A percentile compares a stretch with the other conserved stretches of the same genome.
phyloP scores from a whole-genome alignment of 1,140 invertebrate species.

The Dermatophagoides farinae region DNA sequence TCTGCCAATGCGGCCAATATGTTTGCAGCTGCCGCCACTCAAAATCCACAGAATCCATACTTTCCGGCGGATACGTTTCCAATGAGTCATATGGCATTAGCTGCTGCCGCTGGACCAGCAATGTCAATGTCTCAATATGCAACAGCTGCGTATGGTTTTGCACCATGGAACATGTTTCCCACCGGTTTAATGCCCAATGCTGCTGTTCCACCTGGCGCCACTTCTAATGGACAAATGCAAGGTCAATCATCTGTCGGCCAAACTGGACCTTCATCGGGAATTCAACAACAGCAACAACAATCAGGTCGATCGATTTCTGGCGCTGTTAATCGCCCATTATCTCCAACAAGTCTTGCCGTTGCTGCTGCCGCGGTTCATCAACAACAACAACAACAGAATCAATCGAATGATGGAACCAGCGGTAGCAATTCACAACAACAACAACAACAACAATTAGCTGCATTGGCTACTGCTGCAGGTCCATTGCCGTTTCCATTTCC shows the following conservation, averaged over 20 bases:
- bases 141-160: constrained; percentile 24
- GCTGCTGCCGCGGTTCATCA: background rate
- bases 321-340: background rate
- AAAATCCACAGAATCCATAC: constrained; percentile 12
- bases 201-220: background rate
- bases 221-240: constrained; percentile 33
- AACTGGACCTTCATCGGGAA: constrained; percentile 34
- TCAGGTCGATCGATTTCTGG: background rate
- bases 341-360: background rate
- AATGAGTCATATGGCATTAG: constrained; percentile 13
- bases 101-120: constrained; percentile 20
- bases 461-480: constrained; percentile 27
- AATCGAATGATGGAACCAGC: background rate
- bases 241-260: constrained; percentile 24
- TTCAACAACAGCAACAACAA: background rate
- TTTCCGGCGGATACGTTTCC: constrained; percentile 11
- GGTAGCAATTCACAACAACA: background rate
- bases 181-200: constrained; percentile 20
- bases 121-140: constrained; percentile 27
- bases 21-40: constrained; percentile 1
- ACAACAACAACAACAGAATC: background rate
- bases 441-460: constrained; percentile 3
- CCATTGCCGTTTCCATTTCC: constrained; percentile 34
- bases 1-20: background rate
- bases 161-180: constrained; percentile 32